Conservation (phyloP, 2,113 vertebrate species). For the Gopherus flavomarginatus region DNA sequence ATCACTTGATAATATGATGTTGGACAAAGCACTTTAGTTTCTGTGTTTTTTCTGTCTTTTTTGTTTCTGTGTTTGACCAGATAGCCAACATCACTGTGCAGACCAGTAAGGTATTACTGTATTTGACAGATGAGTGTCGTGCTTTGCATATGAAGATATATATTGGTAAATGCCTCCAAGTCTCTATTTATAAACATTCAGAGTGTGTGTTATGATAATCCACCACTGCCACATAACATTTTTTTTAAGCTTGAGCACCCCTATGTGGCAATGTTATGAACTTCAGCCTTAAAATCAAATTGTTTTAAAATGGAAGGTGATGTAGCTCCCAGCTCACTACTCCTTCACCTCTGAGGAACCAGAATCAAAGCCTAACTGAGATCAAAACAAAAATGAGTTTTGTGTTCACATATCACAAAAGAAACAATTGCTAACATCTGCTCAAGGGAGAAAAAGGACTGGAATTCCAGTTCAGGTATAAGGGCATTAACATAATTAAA, state of each 20-base stretch:
- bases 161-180: not conserved
- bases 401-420: not conserved
- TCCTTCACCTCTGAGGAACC: not conserved
- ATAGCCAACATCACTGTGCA: not conserved
- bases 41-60: not conserved
- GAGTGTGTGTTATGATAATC: fast-evolving
- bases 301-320: slow-evolving; percentile 42
- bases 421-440: not conserved
- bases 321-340: not conserved
- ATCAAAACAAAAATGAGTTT: not conserved
- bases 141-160: fast-evolving
- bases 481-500: not conserved
- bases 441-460: not conserved
- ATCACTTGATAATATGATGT: not conserved
- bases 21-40: not conserved
- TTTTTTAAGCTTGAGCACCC: slow-evolving; percentile 23
- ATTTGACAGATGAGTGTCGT: not conserved
- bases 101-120: not conserved
- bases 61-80: not conserved
- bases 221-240: fast-evolving
- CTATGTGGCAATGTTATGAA: slow-evolving; percentile 13
- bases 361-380: not conserved
- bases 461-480: not conserved
- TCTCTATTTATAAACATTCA: not conserved
- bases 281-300: not conserved